Percentiles rank a stretch among this genome's conserved stretches.
Evolutionary conservation across 2,797 vertebrate species (phyloP).

Genomic region (Oryzias sinensis): DNA sequence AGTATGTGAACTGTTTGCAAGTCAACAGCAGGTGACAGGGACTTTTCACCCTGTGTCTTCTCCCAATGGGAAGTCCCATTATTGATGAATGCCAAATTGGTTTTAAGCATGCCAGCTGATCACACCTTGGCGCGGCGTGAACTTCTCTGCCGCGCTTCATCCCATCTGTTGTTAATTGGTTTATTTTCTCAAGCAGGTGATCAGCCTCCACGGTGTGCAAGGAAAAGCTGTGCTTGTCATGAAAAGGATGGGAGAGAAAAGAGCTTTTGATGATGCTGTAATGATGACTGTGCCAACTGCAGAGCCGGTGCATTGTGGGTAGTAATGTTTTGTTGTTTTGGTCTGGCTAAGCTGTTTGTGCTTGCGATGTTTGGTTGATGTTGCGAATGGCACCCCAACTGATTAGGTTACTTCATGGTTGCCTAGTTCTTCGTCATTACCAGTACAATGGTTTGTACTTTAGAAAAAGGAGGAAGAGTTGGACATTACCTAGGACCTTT

Average conservation of each 20-base stretch:
- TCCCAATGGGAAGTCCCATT: constrained; percentile 46
- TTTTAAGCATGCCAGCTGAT: constrained; percentile 56
- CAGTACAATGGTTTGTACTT: too few species aligned
- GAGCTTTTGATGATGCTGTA: neutral
- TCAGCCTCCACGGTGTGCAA: constrained; percentile 4
- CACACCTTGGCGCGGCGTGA: constrained; percentile 33
- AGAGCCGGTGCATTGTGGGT: too few species aligned
- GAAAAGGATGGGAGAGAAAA: neutral
- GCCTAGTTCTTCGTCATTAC: too few species aligned
- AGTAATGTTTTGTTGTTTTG: too few species aligned
- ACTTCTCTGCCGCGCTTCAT: constrained; percentile 23
- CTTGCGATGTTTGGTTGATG: too few species aligned
- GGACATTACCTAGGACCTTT: too few species aligned
- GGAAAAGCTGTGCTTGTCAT: constrained; percentile 1
- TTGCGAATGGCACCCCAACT: too few species aligned
- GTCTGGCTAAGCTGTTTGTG: too few species aligned
- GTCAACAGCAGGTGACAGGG: constrained; percentile 6
- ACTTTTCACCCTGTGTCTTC: neutral
- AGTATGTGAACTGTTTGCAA: constrained; percentile 6
- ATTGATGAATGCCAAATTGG: constrained; percentile 48
- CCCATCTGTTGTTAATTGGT: constrained; percentile 50
- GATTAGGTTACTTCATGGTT: too few species aligned
- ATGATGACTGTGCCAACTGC: too few species aligned
- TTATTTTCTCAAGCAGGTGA: constrained; percentile 56
- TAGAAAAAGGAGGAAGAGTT: too few species aligned